phyloP scores from a whole-genome alignment of 2,888 invertebrate species.

The Malthinus seriepunctatus region DNA sequence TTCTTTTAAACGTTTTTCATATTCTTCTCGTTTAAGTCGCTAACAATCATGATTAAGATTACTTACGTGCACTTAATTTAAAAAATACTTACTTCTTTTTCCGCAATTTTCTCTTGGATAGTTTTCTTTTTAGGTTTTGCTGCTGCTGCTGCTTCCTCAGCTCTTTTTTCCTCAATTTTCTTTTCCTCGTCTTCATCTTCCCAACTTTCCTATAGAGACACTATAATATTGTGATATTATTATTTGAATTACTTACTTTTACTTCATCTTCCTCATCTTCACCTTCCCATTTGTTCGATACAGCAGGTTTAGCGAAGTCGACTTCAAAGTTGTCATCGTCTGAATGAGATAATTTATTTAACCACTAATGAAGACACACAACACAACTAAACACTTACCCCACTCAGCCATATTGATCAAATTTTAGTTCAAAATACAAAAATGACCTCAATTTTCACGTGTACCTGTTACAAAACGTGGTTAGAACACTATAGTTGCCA shows the following conservation, averaged over 20 bases:
- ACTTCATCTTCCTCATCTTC: constrained; percentile 87
- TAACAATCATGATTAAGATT: constrained; percentile 39
- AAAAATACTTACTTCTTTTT: constrained; percentile 73
- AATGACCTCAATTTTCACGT: constrained; percentile 45
- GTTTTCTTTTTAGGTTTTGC: constrained; percentile 70
- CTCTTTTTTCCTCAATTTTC: constrained; percentile 39
- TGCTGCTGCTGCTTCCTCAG: constrained; percentile 56
- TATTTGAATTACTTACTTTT: constrained; percentile 62
- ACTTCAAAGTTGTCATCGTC: constrained; percentile 76
- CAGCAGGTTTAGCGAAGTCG: constrained; percentile 63
- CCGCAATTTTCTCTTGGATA: constrained; percentile 80
- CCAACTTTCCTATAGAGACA: constrained; percentile 82
- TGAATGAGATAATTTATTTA: constrained; percentile 42
- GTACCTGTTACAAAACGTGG: constrained; percentile 36
- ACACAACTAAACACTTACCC: constrained; percentile 43
- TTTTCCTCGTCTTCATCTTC: constrained; percentile 88
- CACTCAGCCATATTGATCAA: constrained; percentile 52
- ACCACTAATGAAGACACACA: constrained; percentile 5
- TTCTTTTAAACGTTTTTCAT: constrained; percentile 62
- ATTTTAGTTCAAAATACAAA: constrained; percentile 32
- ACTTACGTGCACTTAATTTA: background rate
- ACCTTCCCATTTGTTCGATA: constrained; percentile 81
- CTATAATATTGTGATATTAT: background rate
- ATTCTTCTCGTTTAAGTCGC: constrained; percentile 66
- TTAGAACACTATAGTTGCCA: constrained; percentile 19